These are phyloP conservation scores for Solen grandis DNA, from an alignment of 1,140 invertebrate genomes.

Conservation along the genomic window DNA sequence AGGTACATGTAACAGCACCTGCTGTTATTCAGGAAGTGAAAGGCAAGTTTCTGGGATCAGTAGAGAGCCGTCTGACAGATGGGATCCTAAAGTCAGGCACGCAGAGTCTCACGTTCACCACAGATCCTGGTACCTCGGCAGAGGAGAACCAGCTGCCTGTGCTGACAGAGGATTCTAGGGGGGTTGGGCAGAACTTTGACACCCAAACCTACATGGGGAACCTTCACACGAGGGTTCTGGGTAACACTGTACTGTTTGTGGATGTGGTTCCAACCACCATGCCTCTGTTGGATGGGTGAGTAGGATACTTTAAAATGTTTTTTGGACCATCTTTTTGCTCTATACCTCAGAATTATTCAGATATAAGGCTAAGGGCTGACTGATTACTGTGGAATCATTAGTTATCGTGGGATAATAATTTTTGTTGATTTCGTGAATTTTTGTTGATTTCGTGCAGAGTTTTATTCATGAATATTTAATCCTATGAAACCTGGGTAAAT, in stretches of 20 bases:
- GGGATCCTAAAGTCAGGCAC: constrained; percentile 83
- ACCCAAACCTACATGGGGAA: constrained; percentile 83
- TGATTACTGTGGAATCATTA: too few species aligned
- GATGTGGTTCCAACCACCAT: constrained; percentile 91
- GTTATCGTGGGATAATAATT: too few species aligned
- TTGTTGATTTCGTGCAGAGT: too few species aligned
- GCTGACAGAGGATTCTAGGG: constrained; percentile 45
- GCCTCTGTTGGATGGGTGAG: constrained; percentile 85
- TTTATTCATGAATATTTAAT: too few species aligned
- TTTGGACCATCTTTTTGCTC: constrained; percentile 18
- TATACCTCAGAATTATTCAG: too few species aligned
- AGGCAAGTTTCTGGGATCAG: constrained; percentile 84
- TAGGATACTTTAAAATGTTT: constrained; percentile 62
- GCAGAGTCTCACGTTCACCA: constrained; percentile 84
- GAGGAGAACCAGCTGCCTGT: constrained; percentile 63
- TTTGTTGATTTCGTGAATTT: too few species aligned
- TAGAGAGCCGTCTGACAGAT: constrained; percentile 82
- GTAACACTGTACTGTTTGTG: constrained; percentile 91
- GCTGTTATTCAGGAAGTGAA: constrained; percentile 83
- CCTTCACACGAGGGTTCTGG: constrained; percentile 88
- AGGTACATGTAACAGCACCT: too few species aligned
- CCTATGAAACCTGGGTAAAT: too few species aligned
- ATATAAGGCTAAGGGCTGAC: too few species aligned
- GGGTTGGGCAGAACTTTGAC: constrained; percentile 87
- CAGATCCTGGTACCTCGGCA: constrained; percentile 21